Evolutionary conservation across 2,797 vertebrate genomes (phyloP).

Genomic region (Bucorvus abyssinicus): DNA sequence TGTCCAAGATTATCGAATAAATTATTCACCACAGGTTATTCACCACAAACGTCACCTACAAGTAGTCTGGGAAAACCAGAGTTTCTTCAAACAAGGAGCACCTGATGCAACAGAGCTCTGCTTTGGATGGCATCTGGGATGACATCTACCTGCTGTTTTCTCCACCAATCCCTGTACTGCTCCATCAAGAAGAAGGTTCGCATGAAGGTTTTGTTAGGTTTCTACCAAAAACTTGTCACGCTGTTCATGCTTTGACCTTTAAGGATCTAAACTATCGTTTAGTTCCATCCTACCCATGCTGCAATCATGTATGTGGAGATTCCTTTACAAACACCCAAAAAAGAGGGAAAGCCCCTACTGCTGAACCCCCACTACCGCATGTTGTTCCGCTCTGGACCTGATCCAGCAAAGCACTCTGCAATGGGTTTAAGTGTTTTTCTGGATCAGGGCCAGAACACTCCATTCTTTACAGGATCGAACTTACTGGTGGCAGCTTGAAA

Average conservation of each 20-base stretch:
- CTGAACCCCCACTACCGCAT: not conserved
- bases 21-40: not conserved
- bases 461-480: conserved; percentile 41
- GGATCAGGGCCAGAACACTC: conserved; percentile 52
- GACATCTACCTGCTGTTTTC: not conserved
- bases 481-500: conserved; percentile 34
- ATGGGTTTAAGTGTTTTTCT: conserved; percentile 51
- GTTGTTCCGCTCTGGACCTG: not conserved
- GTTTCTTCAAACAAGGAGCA: not conserved
- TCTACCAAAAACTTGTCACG: not conserved
- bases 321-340: not conserved
- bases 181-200: not conserved
- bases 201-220: not conserved
- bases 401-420: conserved; percentile 60
- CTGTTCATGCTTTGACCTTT: not conserved
- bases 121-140: not conserved
- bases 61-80: not conserved
- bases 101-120: not conserved
- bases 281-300: not conserved
- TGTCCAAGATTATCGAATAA: not conserved
- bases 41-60: not conserved
- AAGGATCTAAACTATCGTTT: not conserved
- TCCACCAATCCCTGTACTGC: not conserved
- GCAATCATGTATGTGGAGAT: not conserved
- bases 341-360: not conserved